Evolutionary conservation across 2,888 invertebrate genomes (phyloP), one percentile per base, ranked within the genome.

Genomic region (Adelphocoris suturalis): DNA sequence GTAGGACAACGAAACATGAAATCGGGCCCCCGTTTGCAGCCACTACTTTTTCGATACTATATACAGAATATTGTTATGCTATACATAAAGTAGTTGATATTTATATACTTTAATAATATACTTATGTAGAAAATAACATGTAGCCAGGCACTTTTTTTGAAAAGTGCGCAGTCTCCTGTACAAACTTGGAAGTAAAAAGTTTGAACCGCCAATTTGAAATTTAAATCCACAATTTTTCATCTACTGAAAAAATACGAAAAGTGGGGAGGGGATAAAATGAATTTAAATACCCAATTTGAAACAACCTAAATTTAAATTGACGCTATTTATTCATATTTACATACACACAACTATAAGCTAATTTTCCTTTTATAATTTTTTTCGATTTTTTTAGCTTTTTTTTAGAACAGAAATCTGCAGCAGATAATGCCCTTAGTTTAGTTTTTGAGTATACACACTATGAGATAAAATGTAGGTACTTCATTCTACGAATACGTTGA

Each of bases 81-180:
- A 88, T 88, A 88, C 88, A 88, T 78, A 55, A 78, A 48, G 80
- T 46, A 78, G 52, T 55, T 78, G 78, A 78, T 88, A 88, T 80
- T 88, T 86, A 75, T 76, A 47, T 88, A 48, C 27, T 78, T 55
- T 16, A 46, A 80, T 88, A 55, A 76, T 82, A 82, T 82, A 23
- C 57, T 27, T 88, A 88, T 76, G 88, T 88, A 88, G 88, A 76
- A 88, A 88, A 88, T 76, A 88, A 76, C 76, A 23, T 46, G 46
- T 61, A 75, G 52, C 76, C 88, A 80, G 80, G 80, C 88, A 88
- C 88, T 88, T 80, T 88, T 86, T 48, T 78, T 88, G 76, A 88
- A 88, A 88, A 88, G 88, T 88, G 88, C 88, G 88, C 76, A 78
- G 88, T 88, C 86, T 68, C 86, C 88, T 88, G 88, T 88, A 88